phyloP scores from a whole-genome alignment of 1,140 invertebrate genomes.

The Magallana angulata region DNA sequence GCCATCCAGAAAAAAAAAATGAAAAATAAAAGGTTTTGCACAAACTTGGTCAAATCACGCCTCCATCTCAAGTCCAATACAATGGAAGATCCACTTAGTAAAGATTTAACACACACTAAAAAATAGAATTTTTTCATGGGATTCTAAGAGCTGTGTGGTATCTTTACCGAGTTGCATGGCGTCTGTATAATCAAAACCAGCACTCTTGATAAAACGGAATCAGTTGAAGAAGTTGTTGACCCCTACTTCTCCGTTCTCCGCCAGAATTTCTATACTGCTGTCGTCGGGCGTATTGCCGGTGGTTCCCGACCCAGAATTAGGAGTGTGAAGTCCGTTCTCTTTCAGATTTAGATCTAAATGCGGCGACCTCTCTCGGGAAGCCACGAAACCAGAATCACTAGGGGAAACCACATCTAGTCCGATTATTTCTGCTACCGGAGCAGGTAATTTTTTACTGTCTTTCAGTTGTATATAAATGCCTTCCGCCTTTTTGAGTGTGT shows the following conservation, averaged over 20 bases:
- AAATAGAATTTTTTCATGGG: too few species aligned
- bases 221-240: constrained; percentile 55
- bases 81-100: too few species aligned
- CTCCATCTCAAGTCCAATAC: too few species aligned
- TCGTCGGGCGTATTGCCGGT: constrained; percentile 70
- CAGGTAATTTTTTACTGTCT: constrained; percentile 79
- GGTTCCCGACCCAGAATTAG: constrained; percentile 60
- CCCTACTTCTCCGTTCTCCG: constrained; percentile 57
- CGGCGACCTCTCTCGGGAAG: constrained; percentile 47
- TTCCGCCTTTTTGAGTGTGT: constrained; percentile 90
- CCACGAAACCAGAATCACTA: constrained; percentile 55
- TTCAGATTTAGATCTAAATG: constrained; percentile 52
- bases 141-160: too few species aligned
- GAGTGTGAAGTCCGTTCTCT: constrained; percentile 57
- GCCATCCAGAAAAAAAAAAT: too few species aligned
- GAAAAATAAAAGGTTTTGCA: too few species aligned
- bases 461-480: constrained; percentile 92
- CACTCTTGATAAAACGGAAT: background rate
- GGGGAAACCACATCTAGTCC: constrained; percentile 63
- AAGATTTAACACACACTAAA: too few species aligned
- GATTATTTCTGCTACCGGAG: constrained; percentile 72
- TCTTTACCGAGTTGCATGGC: too few species aligned
- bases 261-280: constrained; percentile 74
- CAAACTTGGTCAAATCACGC: too few species aligned
- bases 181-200: too few species aligned